Base-by-base conservation (phyloP, 2,888 invertebrate species). In the Melieria crassipennis region DNA sequence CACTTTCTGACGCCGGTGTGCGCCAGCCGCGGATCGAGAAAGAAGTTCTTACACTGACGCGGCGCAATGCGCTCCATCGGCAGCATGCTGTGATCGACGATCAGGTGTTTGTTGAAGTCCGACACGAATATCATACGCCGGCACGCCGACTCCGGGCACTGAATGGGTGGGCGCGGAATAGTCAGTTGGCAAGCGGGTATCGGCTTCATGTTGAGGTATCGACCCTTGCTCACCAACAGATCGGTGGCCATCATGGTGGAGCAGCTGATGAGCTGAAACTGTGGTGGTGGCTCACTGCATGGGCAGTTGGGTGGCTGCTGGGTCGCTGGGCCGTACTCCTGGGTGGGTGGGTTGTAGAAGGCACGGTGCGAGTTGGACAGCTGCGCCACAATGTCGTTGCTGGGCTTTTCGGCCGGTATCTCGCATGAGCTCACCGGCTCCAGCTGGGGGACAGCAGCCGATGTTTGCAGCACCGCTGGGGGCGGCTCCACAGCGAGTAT, bases 81-180 rank as follows among this genome's bases (percentile, higher is more conserved):
- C 30, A 85, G 69, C n/a, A 77, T 64, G 0, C 70, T 75, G 73
- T 86, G 86, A 58, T 84, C 81, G 4, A 79, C 73, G 3, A 77
- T 76, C 1, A 85, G 72, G 71, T 86, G 86, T 43, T 78, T 82
- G 7, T 78, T 82, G 45, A 85, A 82, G 45, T 85, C 83, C 1
- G 85, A 83, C 0, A 84, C 76, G 64, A 83, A 84, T 10, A 79
- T 78, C 70, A 80, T 73, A 4, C 78, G 76, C 4, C 75, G 61
- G 58, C 86, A 86, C 0, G 75, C 69, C 2, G 76, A 75, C 42
- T 83, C 81, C 4, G 85, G 85, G 57, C 85, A 85, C 7, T 75
- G 72, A 2, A 83, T 75, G 3, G 84, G 85, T 3, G 73, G 75
- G 11, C 81, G 79, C 4, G 78, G 75, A 5, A 84, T 75, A 7